phyloP scores from a whole-genome alignment of 2,888 invertebrate genomes.

The Parasteatoda lunata region DNA sequence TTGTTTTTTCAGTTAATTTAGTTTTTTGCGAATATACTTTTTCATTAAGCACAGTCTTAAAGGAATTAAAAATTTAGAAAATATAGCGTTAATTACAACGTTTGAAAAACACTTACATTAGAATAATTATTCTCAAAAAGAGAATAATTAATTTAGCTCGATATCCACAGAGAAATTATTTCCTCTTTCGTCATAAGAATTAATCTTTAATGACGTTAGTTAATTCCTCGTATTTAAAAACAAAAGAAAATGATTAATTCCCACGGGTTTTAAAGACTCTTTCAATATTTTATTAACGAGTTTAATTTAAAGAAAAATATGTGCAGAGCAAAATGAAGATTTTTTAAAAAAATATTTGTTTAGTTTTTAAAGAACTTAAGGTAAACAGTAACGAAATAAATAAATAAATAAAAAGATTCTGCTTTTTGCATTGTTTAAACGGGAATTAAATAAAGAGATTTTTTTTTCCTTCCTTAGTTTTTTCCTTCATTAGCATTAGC shows the following conservation, averaged over 20 bases:
- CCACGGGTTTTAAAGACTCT: background rate
- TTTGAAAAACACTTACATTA: background rate
- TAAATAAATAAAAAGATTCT: too few species aligned
- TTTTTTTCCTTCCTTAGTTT: too few species aligned
- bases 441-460: too few species aligned
- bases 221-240: background rate
- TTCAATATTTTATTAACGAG: too few species aligned
- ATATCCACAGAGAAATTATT: constrained; percentile 10
- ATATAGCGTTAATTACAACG: background rate
- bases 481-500: too few species aligned
- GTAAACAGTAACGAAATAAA: too few species aligned
- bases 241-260: background rate
- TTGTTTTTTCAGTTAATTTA: background rate
- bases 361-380: too few species aligned
- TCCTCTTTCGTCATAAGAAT: constrained; percentile 4
- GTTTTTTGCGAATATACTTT: background rate
- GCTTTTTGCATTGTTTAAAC: too few species aligned
- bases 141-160: constrained; percentile 21
- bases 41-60: background rate
- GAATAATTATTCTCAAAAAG: constrained; percentile 24
- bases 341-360: background rate
- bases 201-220: constrained; percentile 15
- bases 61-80: background rate
- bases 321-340: background rate
- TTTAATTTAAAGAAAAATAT: background rate